These are phyloP conservation scores for Serilophus lunatus DNA, from an alignment of 2,113 vertebrate genomes.

Conservation along the genomic window DNA sequence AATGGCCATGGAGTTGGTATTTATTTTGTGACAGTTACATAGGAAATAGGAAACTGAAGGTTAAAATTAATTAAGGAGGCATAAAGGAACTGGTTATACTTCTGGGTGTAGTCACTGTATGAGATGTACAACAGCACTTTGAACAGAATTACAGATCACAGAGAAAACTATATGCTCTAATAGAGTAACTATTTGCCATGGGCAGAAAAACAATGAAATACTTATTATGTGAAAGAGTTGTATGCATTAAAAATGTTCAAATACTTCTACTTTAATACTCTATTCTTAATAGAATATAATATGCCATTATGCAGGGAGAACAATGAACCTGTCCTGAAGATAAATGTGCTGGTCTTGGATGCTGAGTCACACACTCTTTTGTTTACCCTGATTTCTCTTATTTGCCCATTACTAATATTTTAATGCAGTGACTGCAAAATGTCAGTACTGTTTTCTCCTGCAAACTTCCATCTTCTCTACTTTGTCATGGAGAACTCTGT, in stretches of 20 bases:
- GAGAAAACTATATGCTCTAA: background rate
- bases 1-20: background rate
- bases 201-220: background rate
- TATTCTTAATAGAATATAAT: background rate
- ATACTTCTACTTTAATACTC: background rate
- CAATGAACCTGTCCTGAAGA: background rate
- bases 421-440: background rate
- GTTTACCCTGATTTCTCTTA: background rate
- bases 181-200: background rate
- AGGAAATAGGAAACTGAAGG: conserved; percentile 29
- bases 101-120: background rate
- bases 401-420: background rate
- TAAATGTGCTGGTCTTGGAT: background rate
- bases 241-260: background rate
- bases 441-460: background rate
- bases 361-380: background rate
- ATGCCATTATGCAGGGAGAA: background rate
- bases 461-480: background rate
- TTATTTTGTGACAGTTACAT: background rate
- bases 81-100: background rate
- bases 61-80: conserved; percentile 28
- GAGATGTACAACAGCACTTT: background rate
- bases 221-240: background rate
- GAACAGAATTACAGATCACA: background rate
- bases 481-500: background rate